Evolutionary conservation across 2,888 invertebrate species (phyloP), one percentile per base, ranked within the genome.

Genomic region (Drosophila pseudotakahashii): DNA sequence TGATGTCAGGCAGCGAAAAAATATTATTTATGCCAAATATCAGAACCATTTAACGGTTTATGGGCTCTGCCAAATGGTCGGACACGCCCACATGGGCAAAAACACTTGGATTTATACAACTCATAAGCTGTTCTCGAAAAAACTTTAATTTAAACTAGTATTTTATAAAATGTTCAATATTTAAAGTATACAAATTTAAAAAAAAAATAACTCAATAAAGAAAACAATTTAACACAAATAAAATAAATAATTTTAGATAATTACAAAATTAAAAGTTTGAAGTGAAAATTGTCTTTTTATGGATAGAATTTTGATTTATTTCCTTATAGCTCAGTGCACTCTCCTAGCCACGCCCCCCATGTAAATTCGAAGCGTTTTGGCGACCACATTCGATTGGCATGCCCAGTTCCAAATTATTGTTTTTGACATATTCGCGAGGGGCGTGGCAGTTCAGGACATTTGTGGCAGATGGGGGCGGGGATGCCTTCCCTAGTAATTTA

Each of bases 381-480:
- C 67, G 59, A 80, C 73, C 84, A 62, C 83, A 79, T 51, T 52
- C 57, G 34, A 74, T 64, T 64, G 64, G 50, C 3, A 32, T 32
- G 30, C 30, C 47, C 14, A 32, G 32, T 39, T 23, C 34, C 37
- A 59, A 69, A 34, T 64, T 67, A 66, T 72, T 75, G 62, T 58
- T 66, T 84, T 51, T 70, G 71, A 79, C 61, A 71, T 45, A 51
- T 64, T 41, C 51, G 48, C 44, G 50, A 9, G 23, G 45, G 42
- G 44, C 37, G 37, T 45, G 51, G 52, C 32, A 13, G 48, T 42
- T 30, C 36, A 11, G 13, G 26, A n/a, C 6, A 0, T 9, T 16
- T 32, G 14, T 6, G 9, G 11, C 16, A 13, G 32, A 30, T 32
- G 54, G 19, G 19, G 53, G 19, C 26, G 54, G 32, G 37, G 23